Base-by-base conservation (phyloP, 2,113 vertebrate species). In the Lampris incognitus region DNA sequence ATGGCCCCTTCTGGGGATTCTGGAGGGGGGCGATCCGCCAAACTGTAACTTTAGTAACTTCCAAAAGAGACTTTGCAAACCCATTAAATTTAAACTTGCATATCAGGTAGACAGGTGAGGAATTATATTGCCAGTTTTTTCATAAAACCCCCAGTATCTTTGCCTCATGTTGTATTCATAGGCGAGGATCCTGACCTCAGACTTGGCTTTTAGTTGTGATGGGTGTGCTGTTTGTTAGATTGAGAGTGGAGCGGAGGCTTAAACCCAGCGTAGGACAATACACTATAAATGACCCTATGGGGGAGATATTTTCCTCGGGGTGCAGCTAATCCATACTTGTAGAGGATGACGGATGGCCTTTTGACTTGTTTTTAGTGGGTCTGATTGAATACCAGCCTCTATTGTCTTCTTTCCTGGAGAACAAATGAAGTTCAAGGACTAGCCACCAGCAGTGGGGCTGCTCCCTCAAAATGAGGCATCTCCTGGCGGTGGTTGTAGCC, bases 351-450 rank as follows among this genome's bases (percentile, higher is more conserved):
- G 5, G 79, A 85, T 66, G 65, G 76, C 67, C 65, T 85, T 86
- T 81, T 78, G 74, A 76, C 84, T 67, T 75, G 79, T 73, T 82
- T 88, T 80, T 24, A 64, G 36, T 85, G 74, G 74, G 65, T 80
- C 57, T 83, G 82, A 88, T 82, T 84, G 77, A 86, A 79, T 63
- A 74, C 60, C 83, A 72, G 78, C 40, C 61, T 76, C 72, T 1
- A 55, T 76, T 69, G 79, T 89, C 76, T 85, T 78, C 82, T 85
- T 85, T 80, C 82, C 74, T 83, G 65, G 76, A 64, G 66, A 83
- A 83, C 67, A 84, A 78, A 88, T 78, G 73, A 80, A 69, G 76
- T 81, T 80, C 58, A 64, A 65, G 41, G 80, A 85, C 68, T 77
- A 69, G 75, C 81, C 79, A 75, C 79, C 66, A 84, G 78, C 60